Evolutionary conservation across 2,797 vertebrate species (phyloP).

Genomic region (Halcyon badia): DNA sequence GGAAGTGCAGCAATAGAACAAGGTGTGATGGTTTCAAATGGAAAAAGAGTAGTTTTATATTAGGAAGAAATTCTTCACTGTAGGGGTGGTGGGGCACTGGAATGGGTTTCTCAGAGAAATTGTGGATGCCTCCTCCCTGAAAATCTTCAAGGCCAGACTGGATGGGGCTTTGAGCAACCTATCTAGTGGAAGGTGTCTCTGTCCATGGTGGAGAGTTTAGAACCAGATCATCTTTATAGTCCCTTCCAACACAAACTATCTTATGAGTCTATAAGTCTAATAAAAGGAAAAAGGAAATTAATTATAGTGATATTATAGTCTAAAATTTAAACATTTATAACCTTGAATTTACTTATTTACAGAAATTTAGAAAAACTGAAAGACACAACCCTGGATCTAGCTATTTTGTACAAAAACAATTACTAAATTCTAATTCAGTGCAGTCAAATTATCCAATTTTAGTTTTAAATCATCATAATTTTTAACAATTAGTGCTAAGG

Average conservation of each 20-base stretch:
- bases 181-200: background rate
- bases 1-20: accelerated
- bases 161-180: background rate
- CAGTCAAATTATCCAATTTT: background rate
- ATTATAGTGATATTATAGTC: background rate
- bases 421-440: background rate
- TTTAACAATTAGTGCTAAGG: background rate
- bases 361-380: background rate
- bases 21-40: accelerated
- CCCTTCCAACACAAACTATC: background rate
- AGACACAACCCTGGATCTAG: background rate
- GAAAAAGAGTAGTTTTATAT: background rate
- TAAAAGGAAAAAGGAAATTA: background rate
- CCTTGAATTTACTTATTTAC: background rate
- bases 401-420: background rate
- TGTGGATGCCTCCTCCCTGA: background rate
- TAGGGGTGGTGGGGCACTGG: too few relatives aligned
- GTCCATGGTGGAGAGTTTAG: accelerated
- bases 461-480: background rate
- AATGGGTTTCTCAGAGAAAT: background rate
- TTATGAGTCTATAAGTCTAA: background rate
- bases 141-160: background rate
- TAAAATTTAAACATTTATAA: background rate
- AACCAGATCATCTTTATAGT: background rate
- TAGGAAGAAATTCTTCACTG: background rate